These are phyloP conservation scores for Tetragnatha montana DNA, from an alignment of 2,888 invertebrate genomes.

Conservation along the genomic window DNA sequence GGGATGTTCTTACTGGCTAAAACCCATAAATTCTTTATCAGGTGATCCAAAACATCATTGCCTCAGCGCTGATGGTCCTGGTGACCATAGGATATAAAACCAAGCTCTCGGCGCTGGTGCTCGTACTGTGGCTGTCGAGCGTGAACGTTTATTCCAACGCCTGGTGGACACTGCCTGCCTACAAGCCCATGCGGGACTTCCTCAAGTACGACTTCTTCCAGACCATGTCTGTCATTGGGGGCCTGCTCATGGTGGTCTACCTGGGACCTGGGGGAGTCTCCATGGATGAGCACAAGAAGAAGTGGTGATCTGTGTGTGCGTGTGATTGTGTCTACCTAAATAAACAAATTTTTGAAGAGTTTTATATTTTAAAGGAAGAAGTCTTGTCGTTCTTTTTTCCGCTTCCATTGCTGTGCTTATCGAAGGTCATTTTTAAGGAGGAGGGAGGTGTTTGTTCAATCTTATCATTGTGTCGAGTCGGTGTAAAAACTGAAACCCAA, in stretches of 20 bases:
- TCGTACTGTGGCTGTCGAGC: conserved; percentile 88
- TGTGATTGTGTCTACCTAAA: conserved; percentile 45
- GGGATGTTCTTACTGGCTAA: no score
- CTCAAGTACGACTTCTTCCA: conserved; percentile 99
- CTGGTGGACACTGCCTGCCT: conserved; percentile 97
- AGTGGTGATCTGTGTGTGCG: conserved; percentile 82
- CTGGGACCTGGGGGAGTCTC: conserved; percentile 99
- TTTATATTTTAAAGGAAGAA: conserved; percentile 58
- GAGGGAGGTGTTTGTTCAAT: no score
- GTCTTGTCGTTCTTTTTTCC: conserved; percentile 32
- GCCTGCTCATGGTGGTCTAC: conserved; percentile 97
- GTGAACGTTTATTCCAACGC: conserved; percentile 98
- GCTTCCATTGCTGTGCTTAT: conserved; percentile 16
- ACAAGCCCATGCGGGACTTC: conserved; percentile 98
- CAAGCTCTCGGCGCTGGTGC: conserved; percentile 94
- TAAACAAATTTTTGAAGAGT: conserved; percentile 63
- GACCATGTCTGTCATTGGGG: conserved; percentile 99
- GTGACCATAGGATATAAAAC: conserved; percentile 99
- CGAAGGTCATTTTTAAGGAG: no score
- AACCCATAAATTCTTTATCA: conserved; percentile 76
- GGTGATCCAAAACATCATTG: conserved; percentile 93
- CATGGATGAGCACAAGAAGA: conserved; percentile 99
- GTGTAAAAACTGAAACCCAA: no score
- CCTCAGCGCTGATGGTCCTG: conserved; percentile 94
- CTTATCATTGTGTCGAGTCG: no score